Percentiles rank a stretch among this genome's conserved stretches.
phyloP scores from a whole-genome alignment of 2,888 invertebrate genomes.

The Beris chalybata region DNA sequence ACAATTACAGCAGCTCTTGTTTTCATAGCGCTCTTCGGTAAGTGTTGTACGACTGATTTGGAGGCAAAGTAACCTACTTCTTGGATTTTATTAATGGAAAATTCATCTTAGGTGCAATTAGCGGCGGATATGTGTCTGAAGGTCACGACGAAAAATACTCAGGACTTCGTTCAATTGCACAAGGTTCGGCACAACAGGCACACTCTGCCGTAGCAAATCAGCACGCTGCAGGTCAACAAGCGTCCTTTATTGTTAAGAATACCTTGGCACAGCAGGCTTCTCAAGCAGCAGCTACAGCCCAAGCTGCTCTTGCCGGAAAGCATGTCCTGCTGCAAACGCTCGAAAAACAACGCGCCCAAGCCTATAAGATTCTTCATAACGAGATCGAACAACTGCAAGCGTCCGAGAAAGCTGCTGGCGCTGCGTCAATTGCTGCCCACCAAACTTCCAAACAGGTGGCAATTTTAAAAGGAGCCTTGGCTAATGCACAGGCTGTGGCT shows the following conservation, averaged over 20 bases:
- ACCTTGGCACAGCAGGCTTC: constrained; percentile 72
- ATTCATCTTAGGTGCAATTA: too few relatives aligned
- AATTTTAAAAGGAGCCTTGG: constrained; percentile 69
- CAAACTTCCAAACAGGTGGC: constrained; percentile 68
- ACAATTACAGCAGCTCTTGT: too few relatives aligned
- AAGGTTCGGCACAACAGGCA: constrained; percentile 76
- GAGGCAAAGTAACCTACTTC: too few relatives aligned
- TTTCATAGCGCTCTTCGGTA: too few relatives aligned
- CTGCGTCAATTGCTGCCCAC: constrained; percentile 67
- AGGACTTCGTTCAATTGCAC: constrained; percentile 71
- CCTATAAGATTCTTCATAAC: constrained; percentile 66
- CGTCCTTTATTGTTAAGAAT: constrained; percentile 64
- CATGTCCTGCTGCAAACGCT: constrained; percentile 64
- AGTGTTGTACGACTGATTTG: too few relatives aligned
- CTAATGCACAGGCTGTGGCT: constrained; percentile 65
- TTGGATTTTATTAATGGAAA: too few relatives aligned
- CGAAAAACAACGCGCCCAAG: constrained; percentile 70
- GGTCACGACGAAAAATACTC: constrained; percentile 3
- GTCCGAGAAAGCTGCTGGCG: constrained; percentile 68
- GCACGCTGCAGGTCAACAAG: constrained; percentile 75
- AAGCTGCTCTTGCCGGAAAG: constrained; percentile 65
- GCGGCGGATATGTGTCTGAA: too few relatives aligned
- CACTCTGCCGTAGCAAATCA: constrained; percentile 74
- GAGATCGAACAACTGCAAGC: constrained; percentile 72
- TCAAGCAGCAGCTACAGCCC: constrained; percentile 65